These are phyloP conservation scores for Tetragonula clypearis DNA, from an alignment of 1,140 invertebrate species.

Conservation along the genomic window DNA sequence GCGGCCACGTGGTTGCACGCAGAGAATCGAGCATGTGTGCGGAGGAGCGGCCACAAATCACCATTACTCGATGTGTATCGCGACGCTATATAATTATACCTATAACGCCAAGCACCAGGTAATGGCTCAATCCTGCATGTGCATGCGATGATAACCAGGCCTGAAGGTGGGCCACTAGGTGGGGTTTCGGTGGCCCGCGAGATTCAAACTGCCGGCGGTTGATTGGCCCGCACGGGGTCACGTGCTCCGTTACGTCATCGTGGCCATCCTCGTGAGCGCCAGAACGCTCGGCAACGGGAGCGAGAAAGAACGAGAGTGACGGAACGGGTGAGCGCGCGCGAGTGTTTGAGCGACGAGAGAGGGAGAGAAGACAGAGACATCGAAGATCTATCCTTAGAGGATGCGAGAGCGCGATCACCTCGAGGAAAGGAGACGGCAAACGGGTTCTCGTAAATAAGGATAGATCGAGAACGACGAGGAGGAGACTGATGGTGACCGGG, in stretches of 20 bases:
- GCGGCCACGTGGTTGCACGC: conserved; percentile 57
- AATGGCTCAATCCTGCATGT: conserved; percentile 81
- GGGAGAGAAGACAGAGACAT: conserved; percentile 47
- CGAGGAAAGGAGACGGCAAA: conserved; percentile 44
- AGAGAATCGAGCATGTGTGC: conserved; percentile 61
- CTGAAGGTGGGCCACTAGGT: conserved; percentile 59
- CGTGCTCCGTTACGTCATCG: conserved; percentile 67
- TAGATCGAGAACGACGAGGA: conserved; percentile 37
- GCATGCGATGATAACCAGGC: conserved; percentile 77
- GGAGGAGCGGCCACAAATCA: conserved; percentile 78
- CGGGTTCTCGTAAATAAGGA: conserved; percentile 51
- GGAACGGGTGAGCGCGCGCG: conserved; percentile 8
- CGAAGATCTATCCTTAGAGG: conserved; percentile 33
- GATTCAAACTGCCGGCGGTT: conserved; percentile 66
- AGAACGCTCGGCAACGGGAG: conserved; percentile 5
- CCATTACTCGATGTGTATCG: conserved; percentile 82
- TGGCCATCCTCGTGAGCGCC: conserved; percentile 65
- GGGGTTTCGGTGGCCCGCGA: conserved; percentile 64
- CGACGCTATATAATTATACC: conserved; percentile 81
- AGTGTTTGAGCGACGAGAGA: neutral
- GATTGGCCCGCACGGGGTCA: conserved; percentile 64
- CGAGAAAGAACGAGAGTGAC: neutral
- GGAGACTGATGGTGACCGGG: conserved; percentile 8
- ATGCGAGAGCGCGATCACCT: conserved; percentile 18
- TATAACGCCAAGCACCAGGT: conserved; percentile 80